These are phyloP conservation scores for Pollicipes pollicipes DNA, from an alignment of 1,140 invertebrate genomes.

Conservation along the genomic window DNA sequence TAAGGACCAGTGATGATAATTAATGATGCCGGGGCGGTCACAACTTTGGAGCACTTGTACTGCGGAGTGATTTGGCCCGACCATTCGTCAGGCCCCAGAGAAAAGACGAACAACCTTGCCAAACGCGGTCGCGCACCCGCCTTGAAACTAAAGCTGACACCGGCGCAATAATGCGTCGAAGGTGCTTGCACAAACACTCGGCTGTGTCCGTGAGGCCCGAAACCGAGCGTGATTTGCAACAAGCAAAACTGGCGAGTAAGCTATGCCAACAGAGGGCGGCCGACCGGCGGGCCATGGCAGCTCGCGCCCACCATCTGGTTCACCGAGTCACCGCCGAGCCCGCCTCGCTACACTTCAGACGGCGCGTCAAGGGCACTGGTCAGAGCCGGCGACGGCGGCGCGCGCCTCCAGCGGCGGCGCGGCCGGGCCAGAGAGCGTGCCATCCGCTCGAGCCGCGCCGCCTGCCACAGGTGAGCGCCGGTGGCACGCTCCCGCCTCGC, in stretches of 20 bases:
- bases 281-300: no score
- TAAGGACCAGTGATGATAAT: neutral
- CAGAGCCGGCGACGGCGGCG: neutral
- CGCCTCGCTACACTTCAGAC: neutral
- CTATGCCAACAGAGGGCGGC: neutral
- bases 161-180: neutral
- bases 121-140: no score
- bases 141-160: no score
- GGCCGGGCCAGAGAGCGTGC: no score
- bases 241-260: neutral
- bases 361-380: neutral
- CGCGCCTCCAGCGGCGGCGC: no score
- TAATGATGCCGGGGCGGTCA: neutral
- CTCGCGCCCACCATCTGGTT: neutral
- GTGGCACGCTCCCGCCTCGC: neutral
- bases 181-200: neutral
- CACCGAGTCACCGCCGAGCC: neutral
- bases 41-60: neutral
- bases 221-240: neutral
- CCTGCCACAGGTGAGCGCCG: no score
- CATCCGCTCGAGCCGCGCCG: no score
- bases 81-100: no score
- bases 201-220: neutral
- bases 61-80: no score
- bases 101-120: no score